Evolutionary conservation across 2,113 vertebrate genomes (phyloP), one percentile per base, ranked within the genome.

Genomic region (Ochotona princeps): DNA sequence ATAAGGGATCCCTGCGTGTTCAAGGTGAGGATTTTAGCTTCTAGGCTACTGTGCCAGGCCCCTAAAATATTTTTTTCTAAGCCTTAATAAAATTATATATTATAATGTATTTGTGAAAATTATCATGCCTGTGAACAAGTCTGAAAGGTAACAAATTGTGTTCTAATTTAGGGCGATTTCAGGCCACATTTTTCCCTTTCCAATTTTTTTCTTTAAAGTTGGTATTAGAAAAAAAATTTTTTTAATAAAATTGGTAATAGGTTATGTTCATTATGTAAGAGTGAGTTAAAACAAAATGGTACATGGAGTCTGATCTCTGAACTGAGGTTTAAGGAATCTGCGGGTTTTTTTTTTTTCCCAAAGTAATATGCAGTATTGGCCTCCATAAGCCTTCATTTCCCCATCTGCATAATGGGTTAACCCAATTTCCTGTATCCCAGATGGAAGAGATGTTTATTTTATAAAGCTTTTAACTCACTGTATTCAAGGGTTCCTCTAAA

Each of bases 381-480:
- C 14, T 84, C 87, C 57, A 32, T 44, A 51, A 75, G 23, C 90
- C 83, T 95, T 61, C 70, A 30, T 85, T 91, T 93, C 83, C 80
- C 57, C 51, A 57, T 84, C 94, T 85, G 47, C 63, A 82, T 23
- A 86, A 21, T 76, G 80, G 61, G 63, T 78, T 92, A 88, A 73
- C 47, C 60, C 57, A 30, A 0, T 61, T 76, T 89, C 57, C 78
- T 73, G 79, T 82, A 72, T n/a, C 67, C 76, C 35, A 82, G 57
- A 75, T 66, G 70, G 81, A 86, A 91, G 30, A 67, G 73, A 89
- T 69, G 25, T 96, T 96, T 95, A 89, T 89, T 95, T 96, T 92
- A 63, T 78, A 80, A 90, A 87, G 70, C 67, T 94, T 80, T 95
- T 70, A 81, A 74, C 70, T 93, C 83, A 60, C 47, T 83, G n/a